These are phyloP conservation scores for Phallusia fumigata DNA, from an alignment of 23 tunicate species.

Conservation along the genomic window DNA sequence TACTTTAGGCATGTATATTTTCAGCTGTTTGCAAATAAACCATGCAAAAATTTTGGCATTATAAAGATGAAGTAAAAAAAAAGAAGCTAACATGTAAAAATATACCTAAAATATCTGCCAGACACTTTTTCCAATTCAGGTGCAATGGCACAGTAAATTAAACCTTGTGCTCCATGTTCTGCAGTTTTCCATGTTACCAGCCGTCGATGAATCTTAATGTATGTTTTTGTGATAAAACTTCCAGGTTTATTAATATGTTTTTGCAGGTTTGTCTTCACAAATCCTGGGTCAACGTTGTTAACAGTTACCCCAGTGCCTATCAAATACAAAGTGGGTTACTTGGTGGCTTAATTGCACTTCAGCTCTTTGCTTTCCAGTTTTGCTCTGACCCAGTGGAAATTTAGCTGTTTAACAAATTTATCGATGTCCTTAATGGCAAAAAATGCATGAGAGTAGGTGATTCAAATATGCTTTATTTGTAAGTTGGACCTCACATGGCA, in stretches of 20 bases:
- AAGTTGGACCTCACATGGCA: too few relatives aligned
- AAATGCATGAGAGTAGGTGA: too few relatives aligned
- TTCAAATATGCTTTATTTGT: too few relatives aligned
- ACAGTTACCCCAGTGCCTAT: slow-evolving; percentile 5
- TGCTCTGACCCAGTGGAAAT: too few relatives aligned
- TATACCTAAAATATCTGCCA: slow-evolving; percentile 28
- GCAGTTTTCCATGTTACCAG: slow-evolving; percentile 32
- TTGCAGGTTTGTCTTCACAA: slow-evolving; percentile 5
- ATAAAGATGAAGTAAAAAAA: background rate
- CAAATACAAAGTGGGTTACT: too few relatives aligned
- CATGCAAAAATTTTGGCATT: background rate
- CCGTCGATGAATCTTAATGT: background rate
- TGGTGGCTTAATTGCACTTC: too few relatives aligned
- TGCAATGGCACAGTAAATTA: slow-evolving; percentile 49
- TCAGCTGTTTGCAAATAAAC: background rate
- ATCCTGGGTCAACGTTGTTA: slow-evolving; percentile 1
- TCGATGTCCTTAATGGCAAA: too few relatives aligned
- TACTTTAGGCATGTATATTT: background rate
- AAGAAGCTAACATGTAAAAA: too few relatives aligned
- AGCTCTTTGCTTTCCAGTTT: too few relatives aligned
- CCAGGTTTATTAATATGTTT: background rate
- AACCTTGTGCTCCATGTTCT: slow-evolving; percentile 47
- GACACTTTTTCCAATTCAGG: slow-evolving; percentile 37
- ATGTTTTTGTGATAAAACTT: background rate
- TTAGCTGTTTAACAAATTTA: too few relatives aligned